phyloP scores from a whole-genome alignment of 2,113 vertebrate genomes.

The Gymnarchus niloticus region DNA sequence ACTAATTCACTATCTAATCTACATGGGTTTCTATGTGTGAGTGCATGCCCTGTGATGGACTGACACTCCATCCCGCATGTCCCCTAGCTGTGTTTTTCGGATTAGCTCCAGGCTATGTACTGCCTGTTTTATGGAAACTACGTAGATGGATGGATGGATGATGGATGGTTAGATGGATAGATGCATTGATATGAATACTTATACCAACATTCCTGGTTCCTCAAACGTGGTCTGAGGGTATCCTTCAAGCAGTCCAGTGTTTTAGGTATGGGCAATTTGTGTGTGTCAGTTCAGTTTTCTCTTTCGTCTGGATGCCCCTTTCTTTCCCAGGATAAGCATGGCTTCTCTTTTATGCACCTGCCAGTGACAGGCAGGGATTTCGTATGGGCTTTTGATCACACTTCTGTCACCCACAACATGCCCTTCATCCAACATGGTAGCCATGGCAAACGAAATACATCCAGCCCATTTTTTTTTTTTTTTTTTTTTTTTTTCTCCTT shows the following conservation, averaged over 20 bases:
- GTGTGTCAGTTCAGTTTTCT: not conserved
- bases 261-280: not conserved
- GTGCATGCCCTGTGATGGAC: no score
- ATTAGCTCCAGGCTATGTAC: no score
- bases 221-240: not conserved
- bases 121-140: no score
- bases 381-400: not conserved
- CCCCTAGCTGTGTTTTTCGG: no score
- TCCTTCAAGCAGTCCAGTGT: not conserved
- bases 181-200: not conserved
- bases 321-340: not conserved
- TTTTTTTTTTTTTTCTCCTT: not conserved
- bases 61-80: no score
- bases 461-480: not conserved
- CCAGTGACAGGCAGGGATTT: not conserved
- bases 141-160: not conserved
- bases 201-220: not conserved
- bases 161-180: not conserved
- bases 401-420: not conserved
- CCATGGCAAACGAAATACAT: not conserved
- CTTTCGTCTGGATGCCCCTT: not conserved
- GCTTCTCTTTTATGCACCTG: not conserved
- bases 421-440: not conserved
- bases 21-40: no score
- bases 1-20: no score